A percentile compares a stretch with the other conserved stretches of the same genome.
Conservation (phyloP, 2,888 invertebrate genomes). For the Ophion slaviceki region DNA sequence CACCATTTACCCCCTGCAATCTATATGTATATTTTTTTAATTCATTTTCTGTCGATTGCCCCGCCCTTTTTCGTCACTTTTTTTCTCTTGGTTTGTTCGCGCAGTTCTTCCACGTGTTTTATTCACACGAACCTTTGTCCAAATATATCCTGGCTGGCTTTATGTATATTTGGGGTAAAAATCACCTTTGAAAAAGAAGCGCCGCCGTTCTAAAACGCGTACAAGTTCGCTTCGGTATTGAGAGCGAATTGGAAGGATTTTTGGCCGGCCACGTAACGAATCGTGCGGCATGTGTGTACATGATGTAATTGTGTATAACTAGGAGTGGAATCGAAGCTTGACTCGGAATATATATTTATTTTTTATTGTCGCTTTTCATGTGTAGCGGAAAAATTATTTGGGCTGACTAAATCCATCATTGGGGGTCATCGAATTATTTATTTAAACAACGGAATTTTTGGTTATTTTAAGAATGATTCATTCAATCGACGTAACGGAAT, state of each 20-base stretch:
- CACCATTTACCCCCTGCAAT: constrained; percentile 4
- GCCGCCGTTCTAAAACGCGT: constrained; percentile 10
- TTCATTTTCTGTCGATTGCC: constrained; percentile 1
- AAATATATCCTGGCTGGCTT: constrained; percentile 48
- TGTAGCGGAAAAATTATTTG: not conserved
- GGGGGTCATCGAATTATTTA: too few relatives aligned
- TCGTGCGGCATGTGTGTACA: constrained; percentile 27
- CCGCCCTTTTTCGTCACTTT: not conserved
- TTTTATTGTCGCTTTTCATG: constrained; percentile 13
- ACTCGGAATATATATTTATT: constrained; percentile 29
- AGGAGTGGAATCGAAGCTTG: constrained; percentile 10
- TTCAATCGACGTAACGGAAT: too few relatives aligned
- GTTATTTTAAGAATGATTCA: too few relatives aligned
- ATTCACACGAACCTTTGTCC: constrained; percentile 26
- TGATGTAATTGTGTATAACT: constrained; percentile 58
- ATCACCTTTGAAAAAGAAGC: constrained; percentile 7
- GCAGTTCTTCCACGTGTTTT: constrained; percentile 22
- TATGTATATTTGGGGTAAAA: constrained; percentile 35
- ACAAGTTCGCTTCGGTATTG: not conserved
- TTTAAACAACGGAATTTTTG: too few relatives aligned
- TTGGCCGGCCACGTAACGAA: constrained; percentile 5
- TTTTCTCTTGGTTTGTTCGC: constrained; percentile 2
- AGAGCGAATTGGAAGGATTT: constrained; percentile 26
- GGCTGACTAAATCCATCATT: too few relatives aligned
- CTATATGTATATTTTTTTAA: constrained; percentile 6